Evolutionary conservation across 2,797 vertebrate species (phyloP).

Genomic region (Gadopsis marmoratus): DNA sequence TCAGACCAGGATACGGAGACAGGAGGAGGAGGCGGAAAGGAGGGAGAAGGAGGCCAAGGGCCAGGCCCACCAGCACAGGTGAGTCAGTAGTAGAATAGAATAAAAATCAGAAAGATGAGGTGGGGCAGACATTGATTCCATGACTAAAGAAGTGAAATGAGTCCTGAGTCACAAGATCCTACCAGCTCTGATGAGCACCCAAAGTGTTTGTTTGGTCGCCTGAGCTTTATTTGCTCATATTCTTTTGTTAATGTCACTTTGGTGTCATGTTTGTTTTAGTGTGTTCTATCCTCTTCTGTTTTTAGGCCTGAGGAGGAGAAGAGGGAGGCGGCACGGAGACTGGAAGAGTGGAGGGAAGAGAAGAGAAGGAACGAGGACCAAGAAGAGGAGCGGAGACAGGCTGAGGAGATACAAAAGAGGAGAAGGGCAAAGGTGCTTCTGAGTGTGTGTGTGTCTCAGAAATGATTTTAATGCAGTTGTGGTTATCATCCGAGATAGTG

Average conservation of each 20-base stretch:
- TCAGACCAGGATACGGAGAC: constrained; percentile 79
- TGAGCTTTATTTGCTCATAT: not conserved
- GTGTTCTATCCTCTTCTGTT: not conserved
- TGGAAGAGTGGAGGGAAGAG: constrained; percentile 88
- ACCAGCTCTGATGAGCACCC: not conserved
- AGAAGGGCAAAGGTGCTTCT: constrained; percentile 79
- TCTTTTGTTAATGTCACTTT: not conserved
- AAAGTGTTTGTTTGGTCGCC: not conserved
- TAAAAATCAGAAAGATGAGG: not conserved
- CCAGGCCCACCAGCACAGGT: constrained; percentile 80
- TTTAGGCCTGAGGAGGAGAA: constrained; percentile 82
- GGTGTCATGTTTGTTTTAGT: not conserved
- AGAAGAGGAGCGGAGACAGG: constrained; percentile 81
- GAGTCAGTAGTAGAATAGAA: constrained; percentile 33
- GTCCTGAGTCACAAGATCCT: not conserved
- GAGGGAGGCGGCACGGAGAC: constrained; percentile 74
- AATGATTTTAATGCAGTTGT: not conserved
- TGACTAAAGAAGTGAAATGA: constrained; percentile 3
- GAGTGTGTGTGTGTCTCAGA: not conserved
- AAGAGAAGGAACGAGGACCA: constrained; percentile 80
- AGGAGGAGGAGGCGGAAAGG: constrained; percentile 75
- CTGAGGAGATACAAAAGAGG: constrained; percentile 82
- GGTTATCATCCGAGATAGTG: not conserved
- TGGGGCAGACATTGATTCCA: constrained; percentile 1
- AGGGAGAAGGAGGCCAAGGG: constrained; percentile 64